Conservation (phyloP, 2,888 invertebrate genomes). For the Choristoneura rosaceana region DNA sequence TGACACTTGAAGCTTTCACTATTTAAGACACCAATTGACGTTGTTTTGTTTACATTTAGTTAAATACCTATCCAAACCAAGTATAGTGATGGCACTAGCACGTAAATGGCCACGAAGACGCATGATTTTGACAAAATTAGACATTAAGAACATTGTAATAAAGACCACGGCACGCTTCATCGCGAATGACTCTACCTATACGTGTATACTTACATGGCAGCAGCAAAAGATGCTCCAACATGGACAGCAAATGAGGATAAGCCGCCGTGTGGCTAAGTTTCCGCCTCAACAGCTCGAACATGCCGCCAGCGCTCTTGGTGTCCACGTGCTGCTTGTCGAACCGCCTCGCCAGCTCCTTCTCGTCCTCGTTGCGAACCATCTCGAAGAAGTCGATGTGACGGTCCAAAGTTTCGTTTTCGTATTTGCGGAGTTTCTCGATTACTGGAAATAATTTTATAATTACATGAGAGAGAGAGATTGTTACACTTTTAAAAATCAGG, state of each 20-base stretch:
- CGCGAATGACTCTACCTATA: not conserved
- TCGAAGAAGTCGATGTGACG: conserved; percentile 99
- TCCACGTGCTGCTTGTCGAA: conserved; percentile 97
- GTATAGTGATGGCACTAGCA: too few relatives aligned
- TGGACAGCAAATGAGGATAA: conserved; percentile 95
- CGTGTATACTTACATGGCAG: conserved; percentile 88
- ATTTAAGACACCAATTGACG: too few relatives aligned
- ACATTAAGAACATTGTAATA: too few relatives aligned
- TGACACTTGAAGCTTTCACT: too few relatives aligned
- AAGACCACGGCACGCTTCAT: too few relatives aligned
- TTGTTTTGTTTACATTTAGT: too few relatives aligned
- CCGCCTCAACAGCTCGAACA: conserved; percentile 95
- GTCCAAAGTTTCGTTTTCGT: conserved; percentile 97
- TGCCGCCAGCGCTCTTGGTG: conserved; percentile 95
- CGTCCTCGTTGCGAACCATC: conserved; percentile 98
- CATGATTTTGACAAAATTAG: too few relatives aligned
- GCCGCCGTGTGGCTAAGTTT: conserved; percentile 97
- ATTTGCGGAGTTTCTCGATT: conserved; percentile 95
- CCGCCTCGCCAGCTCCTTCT: conserved; percentile 95
- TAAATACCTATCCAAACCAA: too few relatives aligned
- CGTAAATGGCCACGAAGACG: too few relatives aligned
- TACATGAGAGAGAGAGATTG: not conserved
- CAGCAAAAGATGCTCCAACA: conserved; percentile 94
- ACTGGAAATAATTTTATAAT: conserved; percentile 86
- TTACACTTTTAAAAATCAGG: too few relatives aligned